These are phyloP conservation scores for Caenorhabditis inopinata DNA, from an alignment of 1,140 invertebrate species.

Conservation along the genomic window DNA sequence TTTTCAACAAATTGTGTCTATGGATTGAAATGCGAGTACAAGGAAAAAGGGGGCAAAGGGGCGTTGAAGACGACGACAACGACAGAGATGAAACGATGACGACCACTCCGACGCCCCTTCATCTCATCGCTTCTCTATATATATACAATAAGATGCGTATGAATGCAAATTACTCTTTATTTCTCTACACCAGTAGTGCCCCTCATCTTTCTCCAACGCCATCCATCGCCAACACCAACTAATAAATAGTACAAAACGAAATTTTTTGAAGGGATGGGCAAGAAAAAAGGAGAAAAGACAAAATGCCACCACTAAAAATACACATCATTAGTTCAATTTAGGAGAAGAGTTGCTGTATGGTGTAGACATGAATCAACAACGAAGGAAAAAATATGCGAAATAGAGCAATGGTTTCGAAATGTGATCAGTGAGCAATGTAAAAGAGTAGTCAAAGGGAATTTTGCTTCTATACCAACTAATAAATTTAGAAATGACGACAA, in stretches of 20 bases:
- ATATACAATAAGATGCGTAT: conserved; percentile 30
- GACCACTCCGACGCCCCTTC: background rate
- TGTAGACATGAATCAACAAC: no score
- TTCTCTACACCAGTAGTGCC: no score
- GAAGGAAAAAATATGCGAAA: background rate
- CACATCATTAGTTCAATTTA: conserved; percentile 28
- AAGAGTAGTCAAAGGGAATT: no score
- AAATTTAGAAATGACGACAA: no score
- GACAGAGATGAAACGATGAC: background rate
- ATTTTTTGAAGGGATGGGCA: background rate
- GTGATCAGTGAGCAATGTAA: background rate
- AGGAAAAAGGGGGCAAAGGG: background rate
- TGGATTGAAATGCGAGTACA: conserved; percentile 15
- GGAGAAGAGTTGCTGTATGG: no score
- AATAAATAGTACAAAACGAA: conserved; percentile 9
- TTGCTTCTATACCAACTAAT: no score
- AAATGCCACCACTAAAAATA: background rate
- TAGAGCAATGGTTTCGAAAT: background rate
- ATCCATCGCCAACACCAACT: background rate
- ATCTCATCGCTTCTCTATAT: background rate
- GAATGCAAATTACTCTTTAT: conserved; percentile 21
- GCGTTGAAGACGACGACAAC: background rate
- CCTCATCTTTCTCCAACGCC: background rate
- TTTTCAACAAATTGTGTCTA: background rate
- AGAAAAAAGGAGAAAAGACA: background rate